Evolutionary conservation across 2,113 vertebrate genomes (phyloP), one percentile per base, ranked within the genome.

Genomic region (Hylia prasina): DNA sequence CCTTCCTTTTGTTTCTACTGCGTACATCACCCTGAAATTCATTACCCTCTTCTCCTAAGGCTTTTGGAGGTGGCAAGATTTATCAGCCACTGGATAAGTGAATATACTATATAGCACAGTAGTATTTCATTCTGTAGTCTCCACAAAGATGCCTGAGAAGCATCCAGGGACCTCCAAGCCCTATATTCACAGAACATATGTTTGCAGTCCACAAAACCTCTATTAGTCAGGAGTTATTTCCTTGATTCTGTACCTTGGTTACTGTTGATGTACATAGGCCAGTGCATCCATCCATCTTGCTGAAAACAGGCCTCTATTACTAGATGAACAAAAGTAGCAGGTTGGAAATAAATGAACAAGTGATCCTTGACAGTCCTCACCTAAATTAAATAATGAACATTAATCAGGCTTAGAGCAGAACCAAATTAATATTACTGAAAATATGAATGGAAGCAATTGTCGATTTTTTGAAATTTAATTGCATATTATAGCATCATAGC

Each of bases 21-120:
- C 57, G 15, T 70, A 47, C 25, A 93, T 87, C 71, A 95, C 48
- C 50, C 77, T 89, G 72, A 96, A 87, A 96, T 96, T 91, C n/a
- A 89, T 76, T 94, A 70, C 53, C 13, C 65, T 71, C 35, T 78
- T 53, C 30, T 85, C 33, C 85, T 94, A 51, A 93, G 54, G 90
- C 82, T 94, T 94, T 56, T 72, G n/a, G 48, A 83, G 24, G 45
- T 31, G 33, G 31, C 37, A 85, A 95, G 58, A 87, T 93, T 80
- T 89, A 94, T 93, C 57, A 63, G 31, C 22, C 85, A 28, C 57
- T 69, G 63, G 45, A 8, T 87, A 82, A 89, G 54, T 71, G 58
- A 94, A 94, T 88, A 85, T 31, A 73, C 22, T 50, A 35, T 23
- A 42, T 22, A 80, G 23, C 69, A 57, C 9, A 63, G 81, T 21